These are phyloP conservation scores for Toxostoma redivivum DNA, from an alignment of 2,113 vertebrate genomes.

Conservation along the genomic window DNA sequence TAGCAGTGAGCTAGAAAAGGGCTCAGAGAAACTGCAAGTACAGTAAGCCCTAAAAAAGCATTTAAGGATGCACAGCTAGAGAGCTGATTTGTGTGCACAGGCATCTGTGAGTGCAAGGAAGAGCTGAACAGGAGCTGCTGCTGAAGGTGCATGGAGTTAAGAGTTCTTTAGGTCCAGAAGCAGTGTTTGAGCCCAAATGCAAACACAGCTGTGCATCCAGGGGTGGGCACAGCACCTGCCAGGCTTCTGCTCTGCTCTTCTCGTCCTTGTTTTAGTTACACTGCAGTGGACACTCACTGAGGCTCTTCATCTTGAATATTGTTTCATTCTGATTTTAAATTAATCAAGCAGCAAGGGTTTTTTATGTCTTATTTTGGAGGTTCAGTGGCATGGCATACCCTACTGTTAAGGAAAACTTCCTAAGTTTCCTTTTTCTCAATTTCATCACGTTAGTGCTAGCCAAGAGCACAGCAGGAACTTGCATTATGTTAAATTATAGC, in stretches of 20 bases:
- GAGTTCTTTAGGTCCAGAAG: neutral
- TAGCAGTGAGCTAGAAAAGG: neutral
- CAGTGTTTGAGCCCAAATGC: neutral
- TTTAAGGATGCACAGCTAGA: neutral
- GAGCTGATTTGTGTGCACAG: neutral
- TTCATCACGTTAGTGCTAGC: neutral
- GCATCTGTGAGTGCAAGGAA: neutral
- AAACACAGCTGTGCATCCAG: neutral
- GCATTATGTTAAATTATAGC: neutral
- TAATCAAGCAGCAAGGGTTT: neutral
- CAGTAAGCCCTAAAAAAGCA: neutral
- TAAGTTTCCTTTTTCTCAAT: neutral
- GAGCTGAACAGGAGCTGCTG: neutral
- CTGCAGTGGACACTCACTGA: neutral
- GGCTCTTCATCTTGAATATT: neutral
- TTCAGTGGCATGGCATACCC: neutral
- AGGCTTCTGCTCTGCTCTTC: neutral
- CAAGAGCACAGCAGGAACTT: neutral
- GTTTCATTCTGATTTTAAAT: neutral
- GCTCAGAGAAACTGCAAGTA: neutral
- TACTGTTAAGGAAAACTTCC: neutral
- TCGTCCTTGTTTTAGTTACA: neutral
- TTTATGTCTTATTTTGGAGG: neutral
- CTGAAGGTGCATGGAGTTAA: neutral
- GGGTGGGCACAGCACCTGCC: neutral